Evolutionary conservation across 2,113 vertebrate genomes (phyloP).

Genomic region (Xenopus laevis): DNA sequence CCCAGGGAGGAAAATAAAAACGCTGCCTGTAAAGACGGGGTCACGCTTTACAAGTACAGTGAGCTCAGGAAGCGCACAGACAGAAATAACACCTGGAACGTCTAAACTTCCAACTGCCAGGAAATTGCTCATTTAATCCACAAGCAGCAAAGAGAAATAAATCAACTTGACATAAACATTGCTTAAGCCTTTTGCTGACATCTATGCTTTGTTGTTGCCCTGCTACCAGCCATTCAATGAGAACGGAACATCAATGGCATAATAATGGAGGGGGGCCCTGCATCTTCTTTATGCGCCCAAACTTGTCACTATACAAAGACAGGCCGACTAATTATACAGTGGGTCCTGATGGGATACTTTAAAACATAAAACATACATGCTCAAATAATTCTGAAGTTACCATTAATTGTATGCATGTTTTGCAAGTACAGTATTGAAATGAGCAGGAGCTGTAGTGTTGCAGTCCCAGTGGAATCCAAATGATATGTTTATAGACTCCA

Average conservation of each 20-base stretch:
- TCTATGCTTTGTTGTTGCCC: constrained; percentile 7
- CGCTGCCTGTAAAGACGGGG: constrained; percentile 47
- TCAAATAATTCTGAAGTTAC: too few species aligned
- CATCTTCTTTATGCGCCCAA: constrained; percentile 1
- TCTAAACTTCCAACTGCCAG: constrained; percentile 49
- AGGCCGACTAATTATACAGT: too few species aligned
- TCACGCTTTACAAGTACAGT: constrained; percentile 44
- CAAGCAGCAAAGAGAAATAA: constrained; percentile 40
- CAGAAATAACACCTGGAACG: constrained; percentile 58
- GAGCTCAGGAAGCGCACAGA: constrained; percentile 53
- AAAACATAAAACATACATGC: too few species aligned
- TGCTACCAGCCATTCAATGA: constrained; percentile 8
- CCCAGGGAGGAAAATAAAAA: background rate
- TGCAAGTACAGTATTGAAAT: too few species aligned
- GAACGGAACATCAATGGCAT: constrained; percentile 16
- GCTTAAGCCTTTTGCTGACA: constrained; percentile 42
- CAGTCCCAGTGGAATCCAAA: too few species aligned
- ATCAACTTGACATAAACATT: constrained; percentile 47
- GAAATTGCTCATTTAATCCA: constrained; percentile 50
- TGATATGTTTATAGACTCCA: too few species aligned
- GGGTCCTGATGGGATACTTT: too few species aligned
- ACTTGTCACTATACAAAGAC: background rate
- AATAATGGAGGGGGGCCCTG: background rate
- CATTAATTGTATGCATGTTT: too few species aligned
- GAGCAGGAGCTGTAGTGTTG: too few species aligned